Evolutionary conservation across 2,113 vertebrate species (phyloP).

Genomic region (Malurus alboscapulatus): DNA sequence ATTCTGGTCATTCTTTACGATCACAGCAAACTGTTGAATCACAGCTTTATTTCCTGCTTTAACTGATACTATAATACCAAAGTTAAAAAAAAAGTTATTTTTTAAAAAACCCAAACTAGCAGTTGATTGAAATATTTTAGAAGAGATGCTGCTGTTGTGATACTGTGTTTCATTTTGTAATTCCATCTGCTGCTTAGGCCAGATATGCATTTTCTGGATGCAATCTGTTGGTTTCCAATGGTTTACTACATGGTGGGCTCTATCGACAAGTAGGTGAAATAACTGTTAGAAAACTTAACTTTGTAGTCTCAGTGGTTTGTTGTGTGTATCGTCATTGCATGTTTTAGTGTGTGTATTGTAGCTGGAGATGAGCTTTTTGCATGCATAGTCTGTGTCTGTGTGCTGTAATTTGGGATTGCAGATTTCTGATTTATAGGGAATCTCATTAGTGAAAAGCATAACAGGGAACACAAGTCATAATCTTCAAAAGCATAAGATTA

Average conservation of each 20-base stretch:
- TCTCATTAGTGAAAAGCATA: not conserved
- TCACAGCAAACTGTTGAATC: constrained; percentile 1
- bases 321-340: constrained; percentile 67
- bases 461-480: not conserved
- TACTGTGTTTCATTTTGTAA: constrained; percentile 80
- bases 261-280: constrained; percentile 95
- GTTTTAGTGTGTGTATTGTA: constrained; percentile 24
- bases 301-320: constrained; percentile 69
- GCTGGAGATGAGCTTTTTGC: constrained; percentile 30
- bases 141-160: constrained; percentile 71
- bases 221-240: constrained; percentile 99
- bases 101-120: not conserved
- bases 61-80: not conserved
- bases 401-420: not conserved
- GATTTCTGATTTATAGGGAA: not conserved
- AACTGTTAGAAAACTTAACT: constrained; percentile 60
- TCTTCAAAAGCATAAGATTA: not conserved
- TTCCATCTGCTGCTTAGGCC: constrained; percentile 84
- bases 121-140: constrained; percentile 42
- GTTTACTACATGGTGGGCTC: constrained; percentile 98
- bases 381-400: constrained; percentile 51
- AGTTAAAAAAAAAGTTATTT: not conserved
- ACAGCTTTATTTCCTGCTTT: not conserved
- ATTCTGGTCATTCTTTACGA: not conserved
- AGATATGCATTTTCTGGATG: constrained; percentile 98